Percentiles rank a stretch among this genome's conserved stretches.
These are phyloP conservation scores for Tapirus terrestris DNA, from an alignment of 2,113 vertebrate genomes.

Conservation along the genomic window DNA sequence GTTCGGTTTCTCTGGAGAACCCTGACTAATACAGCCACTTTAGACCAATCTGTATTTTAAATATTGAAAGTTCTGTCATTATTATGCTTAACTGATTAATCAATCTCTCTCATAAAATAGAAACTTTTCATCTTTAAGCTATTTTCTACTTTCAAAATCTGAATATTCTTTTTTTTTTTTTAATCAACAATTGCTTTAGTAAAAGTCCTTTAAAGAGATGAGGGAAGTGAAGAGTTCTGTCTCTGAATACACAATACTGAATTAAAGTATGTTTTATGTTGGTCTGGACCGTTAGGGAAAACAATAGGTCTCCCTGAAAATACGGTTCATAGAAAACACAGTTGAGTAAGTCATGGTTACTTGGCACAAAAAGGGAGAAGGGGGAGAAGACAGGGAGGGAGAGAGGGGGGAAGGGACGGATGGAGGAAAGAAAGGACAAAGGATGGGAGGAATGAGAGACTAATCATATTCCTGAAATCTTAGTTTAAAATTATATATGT, in stretches of 20 bases:
- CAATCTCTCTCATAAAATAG: not conserved
- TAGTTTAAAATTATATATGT: not conserved
- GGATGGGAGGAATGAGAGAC: not conserved
- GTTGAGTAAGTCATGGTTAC: not conserved
- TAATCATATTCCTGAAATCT: not conserved
- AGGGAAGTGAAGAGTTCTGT: not conserved
- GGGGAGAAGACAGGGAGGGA: not conserved
- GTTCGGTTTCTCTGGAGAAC: not conserved
- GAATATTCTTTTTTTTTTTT: conserved; percentile 27
- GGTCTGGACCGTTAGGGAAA: not conserved
- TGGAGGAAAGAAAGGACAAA: not conserved
- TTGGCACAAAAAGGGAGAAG: not conserved
- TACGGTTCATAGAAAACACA: not conserved
- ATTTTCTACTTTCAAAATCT: conserved; percentile 21
- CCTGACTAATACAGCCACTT: not conserved
- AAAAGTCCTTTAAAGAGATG: not conserved
- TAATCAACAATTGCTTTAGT: not conserved
- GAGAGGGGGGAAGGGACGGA: not conserved
- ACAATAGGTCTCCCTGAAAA: not conserved
- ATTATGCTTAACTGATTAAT: not conserved
- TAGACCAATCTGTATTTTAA: not conserved
- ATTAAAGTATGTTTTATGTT: not conserved
- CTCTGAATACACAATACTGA: not conserved
- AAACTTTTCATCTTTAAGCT: not conserved
- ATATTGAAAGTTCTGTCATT: not conserved